Evolutionary conservation across 37 sponge, comb jelly and placozoan species (phyloP), one percentile per base, ranked within the genome.

Genomic region (Ianthella basta): DNA sequence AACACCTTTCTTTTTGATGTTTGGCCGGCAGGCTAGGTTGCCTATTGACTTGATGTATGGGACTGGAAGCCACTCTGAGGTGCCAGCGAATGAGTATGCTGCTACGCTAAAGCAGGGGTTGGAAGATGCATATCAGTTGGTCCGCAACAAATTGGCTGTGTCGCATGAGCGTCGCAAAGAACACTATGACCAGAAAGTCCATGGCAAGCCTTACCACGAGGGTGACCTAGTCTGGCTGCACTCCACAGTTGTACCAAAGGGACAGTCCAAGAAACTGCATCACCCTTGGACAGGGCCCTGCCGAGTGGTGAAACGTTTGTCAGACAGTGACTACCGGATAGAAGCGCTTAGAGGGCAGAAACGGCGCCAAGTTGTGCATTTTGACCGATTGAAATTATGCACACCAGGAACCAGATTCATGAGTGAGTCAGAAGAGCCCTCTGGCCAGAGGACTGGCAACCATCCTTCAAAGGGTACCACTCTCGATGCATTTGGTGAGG

Each of bases 141-240:
- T 79, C 13, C 59, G 73, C 19, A 15, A 24, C 41, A 79, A 56
- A 4, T 44, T 61, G 55, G 30, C 53, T 18, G 20, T 57, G 25
- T 33, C 12, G 20, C 65, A 72, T 19, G 70, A 40, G 0, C 54
- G 69, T 0, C 83, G 85, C 36, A 86, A 72, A 79, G 79, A 60
- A 39, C 27, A 65, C 10, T 88, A 88, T 56, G 41, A 88, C 66
- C 32, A 50, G 32, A 82, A 80, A 19, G 80, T 82, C 10, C 91
- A 81, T 86, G 91, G 87, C 2, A 66, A 83, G 18, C 87, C 87
- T 15, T 86, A 36, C 44, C 25, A 82, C 21, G 84, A 78, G 34
- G 91, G 83, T 39, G 87, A 90, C 21, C 23, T 68, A 32, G 91
- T 91, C 24, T 91, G 83, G 83, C 33, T 87, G 21, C 86, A 82